Base-by-base conservation (phyloP, 2,888 invertebrate genomes). In the Diadegma fenestrale region DNA sequence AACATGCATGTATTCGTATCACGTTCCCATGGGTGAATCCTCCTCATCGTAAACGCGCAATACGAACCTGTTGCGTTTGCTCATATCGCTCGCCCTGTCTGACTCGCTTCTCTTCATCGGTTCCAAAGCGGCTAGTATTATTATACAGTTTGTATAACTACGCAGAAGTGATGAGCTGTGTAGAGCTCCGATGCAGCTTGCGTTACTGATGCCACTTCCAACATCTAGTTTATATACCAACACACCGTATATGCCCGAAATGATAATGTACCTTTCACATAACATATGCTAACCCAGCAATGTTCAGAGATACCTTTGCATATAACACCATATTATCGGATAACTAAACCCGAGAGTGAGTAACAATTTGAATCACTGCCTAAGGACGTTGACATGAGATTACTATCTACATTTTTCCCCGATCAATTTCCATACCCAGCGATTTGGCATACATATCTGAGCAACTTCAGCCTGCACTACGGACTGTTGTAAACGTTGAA, bases 31-130 rank as follows among this genome's bases (percentile, higher is more conserved):
- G 85, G 85, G 79, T 71, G 82, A 82, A 82, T 82, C 80, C 80
- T 80, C 63, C 80, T 85, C 79, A 85, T 82, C 85, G 85, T 85
- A 80, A 85, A 82, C 82, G 85, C 80, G 82, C 76, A 85, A 85
- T 85, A 77, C 82, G 76, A 85, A 85, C 85, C 85, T 85, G 85
- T 85, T 85, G 85, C 86, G 75, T 80, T 64, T 58, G 66, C 64
- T 69, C 86, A 48, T 84, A 83, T 84, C 84, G 73, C 80, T 37
- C 41, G 41, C 26, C 58, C 58, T 41, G 64, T 33, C 80, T 26
- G 26, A 8, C 33, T 43, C 12, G 43, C 37, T 19, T 45, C 51
- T 30, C 68, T 77, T 80, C 76, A 43, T 26, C 33, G 10, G 58
- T 37, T 73, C 2, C 30, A 33, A 12, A 61, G n/a, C 72, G 26